Base-by-base conservation (phyloP, 2,113 vertebrate genomes). In the Lepus europaeus region DNA sequence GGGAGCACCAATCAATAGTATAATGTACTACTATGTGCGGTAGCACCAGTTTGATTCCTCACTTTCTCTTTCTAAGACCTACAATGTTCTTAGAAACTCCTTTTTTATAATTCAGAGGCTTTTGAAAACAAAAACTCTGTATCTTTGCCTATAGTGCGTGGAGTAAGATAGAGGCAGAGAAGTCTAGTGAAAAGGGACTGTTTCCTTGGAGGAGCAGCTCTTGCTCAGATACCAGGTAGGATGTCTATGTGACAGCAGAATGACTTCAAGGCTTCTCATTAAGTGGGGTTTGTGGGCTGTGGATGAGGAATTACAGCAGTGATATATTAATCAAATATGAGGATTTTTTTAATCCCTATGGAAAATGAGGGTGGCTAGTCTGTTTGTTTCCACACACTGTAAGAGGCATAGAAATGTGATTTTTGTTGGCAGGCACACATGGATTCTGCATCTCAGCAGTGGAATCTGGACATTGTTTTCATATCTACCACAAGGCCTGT, bases 391-490 rank as follows among this genome's bases (percentile, higher is more conserved):
- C 31, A n/a, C 56, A 64, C 6, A 20, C 17, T 22, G 25, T 17
- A 90, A 82, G 25, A 92, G 45, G 36, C 84, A 61, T 69, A 85
- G 88, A 89, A 23, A 69, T 72, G 51, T 82, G 33, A 76, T 91
- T 96, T 90, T 72, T 95, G 14, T 82, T 84, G 13, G 23, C 66
- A 5, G 84, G 22, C 12, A 13, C 56, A 56, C 23, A 23, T 25
- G 64, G 13, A 85, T 93, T 90, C 45, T 80, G 5, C 16, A 61
- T 68, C 16, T 68, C 39, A 6, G n/a, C 82, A 68, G 86, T 77
- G 36, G 74, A 92, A 95, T 70, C 69, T 68, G 36, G 66, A 73
- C 25, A 64, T 61, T 73, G 66, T 51, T 84, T 90, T 90, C 80
- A 31, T 63, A 66, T 89, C 59, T 83, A n/a, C 63, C 70, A 66